Evolutionary conservation across 2,113 vertebrate genomes (phyloP).

Genomic region (Cepphus grylle): DNA sequence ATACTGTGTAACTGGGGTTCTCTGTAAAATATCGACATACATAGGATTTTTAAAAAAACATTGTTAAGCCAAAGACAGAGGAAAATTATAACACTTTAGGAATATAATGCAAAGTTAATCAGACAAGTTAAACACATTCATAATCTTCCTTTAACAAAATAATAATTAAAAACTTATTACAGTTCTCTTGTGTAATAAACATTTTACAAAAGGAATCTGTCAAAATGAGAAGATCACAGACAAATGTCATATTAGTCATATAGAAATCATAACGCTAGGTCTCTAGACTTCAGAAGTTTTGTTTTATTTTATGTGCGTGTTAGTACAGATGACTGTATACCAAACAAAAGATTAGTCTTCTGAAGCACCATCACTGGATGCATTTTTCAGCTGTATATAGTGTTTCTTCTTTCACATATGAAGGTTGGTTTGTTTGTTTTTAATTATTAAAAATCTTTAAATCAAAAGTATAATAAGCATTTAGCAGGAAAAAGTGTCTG

Average conservation of each 20-base stretch:
- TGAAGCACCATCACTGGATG: not conserved
- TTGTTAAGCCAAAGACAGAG: not conserved
- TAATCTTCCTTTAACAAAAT: slow-evolving; percentile 8
- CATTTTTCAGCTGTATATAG: not conserved
- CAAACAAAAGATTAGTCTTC: not conserved
- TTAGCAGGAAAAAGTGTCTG: not conserved
- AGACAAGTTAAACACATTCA: not conserved
- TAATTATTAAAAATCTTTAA: not conserved
- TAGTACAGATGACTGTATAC: not conserved
- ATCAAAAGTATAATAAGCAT: not conserved
- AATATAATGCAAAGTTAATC: not conserved
- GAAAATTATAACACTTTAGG: not conserved
- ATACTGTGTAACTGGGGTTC: not conserved
- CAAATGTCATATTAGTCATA: not conserved
- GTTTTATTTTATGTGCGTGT: not conserved
- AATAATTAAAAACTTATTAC: not conserved
- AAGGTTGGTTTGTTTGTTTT: not conserved
- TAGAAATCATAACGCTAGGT: not conserved
- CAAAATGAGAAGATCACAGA: not conserved
- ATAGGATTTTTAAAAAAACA: not conserved
- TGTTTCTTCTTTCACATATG: not conserved
- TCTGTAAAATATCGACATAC: not conserved
- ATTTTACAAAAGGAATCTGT: not conserved
- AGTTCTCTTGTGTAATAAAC: not conserved
- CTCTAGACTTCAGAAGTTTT: not conserved